Percentiles rank a stretch among this genome's conserved stretches.
Conservation (phyloP, 2,113 vertebrate species). For the Neodontobutis hainanensis region DNA sequence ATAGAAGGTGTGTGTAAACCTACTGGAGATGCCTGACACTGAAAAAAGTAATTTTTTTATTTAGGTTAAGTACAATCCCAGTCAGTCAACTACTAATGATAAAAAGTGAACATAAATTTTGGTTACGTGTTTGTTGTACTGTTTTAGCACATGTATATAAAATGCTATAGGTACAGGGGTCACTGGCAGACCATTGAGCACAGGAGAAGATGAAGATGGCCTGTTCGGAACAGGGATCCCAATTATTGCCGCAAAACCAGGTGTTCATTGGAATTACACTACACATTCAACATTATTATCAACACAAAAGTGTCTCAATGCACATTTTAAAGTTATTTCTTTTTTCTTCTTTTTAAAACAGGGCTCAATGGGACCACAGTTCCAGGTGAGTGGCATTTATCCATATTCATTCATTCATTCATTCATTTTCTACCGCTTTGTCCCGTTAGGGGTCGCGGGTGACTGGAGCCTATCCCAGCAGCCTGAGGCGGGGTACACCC, state of each 20-base stretch:
- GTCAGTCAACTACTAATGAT: not conserved
- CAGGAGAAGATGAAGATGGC: conserved; percentile 55
- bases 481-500: too few relatives aligned
- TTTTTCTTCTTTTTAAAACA: conserved; percentile 36
- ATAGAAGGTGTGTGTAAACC: conserved; percentile 59
- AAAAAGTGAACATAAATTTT: not conserved
- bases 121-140: not conserved
- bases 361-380: conserved; percentile 60
- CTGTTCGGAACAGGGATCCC: conserved; percentile 75
- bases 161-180: conserved; percentile 54
- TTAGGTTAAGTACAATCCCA: not conserved
- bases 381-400: conserved; percentile 64
- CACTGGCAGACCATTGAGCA: conserved; percentile 50
- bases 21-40: conserved; percentile 3
- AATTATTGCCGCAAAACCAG: conserved; percentile 71
- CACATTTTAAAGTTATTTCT: not conserved
- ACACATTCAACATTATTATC: too few relatives aligned
- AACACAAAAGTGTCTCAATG: not conserved
- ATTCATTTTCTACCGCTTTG: not conserved
- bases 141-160: conserved; percentile 15
- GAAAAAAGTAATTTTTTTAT: not conserved
- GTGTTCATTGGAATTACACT: conserved; percentile 45
- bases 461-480: too few relatives aligned
- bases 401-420: too few relatives aligned
- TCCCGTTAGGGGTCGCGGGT: too few relatives aligned